phyloP scores from a whole-genome alignment of 2,888 invertebrate species.

The Agonopterix heracliana region DNA sequence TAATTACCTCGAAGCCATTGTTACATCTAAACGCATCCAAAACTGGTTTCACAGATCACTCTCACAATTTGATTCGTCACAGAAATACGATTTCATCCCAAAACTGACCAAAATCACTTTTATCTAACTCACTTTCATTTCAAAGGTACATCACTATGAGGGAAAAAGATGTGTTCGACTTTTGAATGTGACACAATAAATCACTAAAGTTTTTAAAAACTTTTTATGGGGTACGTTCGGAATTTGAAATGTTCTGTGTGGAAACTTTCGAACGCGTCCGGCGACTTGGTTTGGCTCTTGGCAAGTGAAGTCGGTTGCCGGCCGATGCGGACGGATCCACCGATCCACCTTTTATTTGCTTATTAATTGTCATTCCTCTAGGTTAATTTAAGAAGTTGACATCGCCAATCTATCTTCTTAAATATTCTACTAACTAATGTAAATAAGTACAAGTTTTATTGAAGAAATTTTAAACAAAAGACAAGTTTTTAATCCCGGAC shows the following conservation, averaged over 20 bases:
- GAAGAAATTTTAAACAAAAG: too few relatives aligned
- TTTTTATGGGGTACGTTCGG: slow-evolving; percentile 7
- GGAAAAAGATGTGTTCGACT: too few relatives aligned
- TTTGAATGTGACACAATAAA: too few relatives aligned
- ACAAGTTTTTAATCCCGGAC: too few relatives aligned
- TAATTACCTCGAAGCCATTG: slow-evolving; percentile 57
- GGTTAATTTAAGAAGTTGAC: too few relatives aligned
- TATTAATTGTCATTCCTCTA: too few relatives aligned
- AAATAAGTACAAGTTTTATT: too few relatives aligned
- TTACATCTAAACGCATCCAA: slow-evolving; percentile 27
- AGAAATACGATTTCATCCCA: slow-evolving; percentile 7
- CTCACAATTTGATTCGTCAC: slow-evolving; percentile 10
- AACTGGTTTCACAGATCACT: slow-evolving; percentile 17
- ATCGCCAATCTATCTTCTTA: too few relatives aligned
- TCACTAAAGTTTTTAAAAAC: too few relatives aligned
- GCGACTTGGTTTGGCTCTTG: slow-evolving; percentile 44
- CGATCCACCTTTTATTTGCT: slow-evolving; percentile 3
- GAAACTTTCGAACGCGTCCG: slow-evolving; percentile 62
- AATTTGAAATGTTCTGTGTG: slow-evolving; percentile 29
- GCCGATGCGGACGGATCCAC: slow-evolving; percentile 18
- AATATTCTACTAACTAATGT: too few relatives aligned
- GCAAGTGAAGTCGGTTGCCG: slow-evolving; percentile 46
- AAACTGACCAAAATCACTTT: slow-evolving; percentile 12
- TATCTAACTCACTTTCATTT: slow-evolving; percentile 33
- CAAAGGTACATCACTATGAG: slow-evolving; percentile 15